These are phyloP conservation scores for Samia ricini DNA, from an alignment of 1,140 invertebrate species.

Conservation along the genomic window DNA sequence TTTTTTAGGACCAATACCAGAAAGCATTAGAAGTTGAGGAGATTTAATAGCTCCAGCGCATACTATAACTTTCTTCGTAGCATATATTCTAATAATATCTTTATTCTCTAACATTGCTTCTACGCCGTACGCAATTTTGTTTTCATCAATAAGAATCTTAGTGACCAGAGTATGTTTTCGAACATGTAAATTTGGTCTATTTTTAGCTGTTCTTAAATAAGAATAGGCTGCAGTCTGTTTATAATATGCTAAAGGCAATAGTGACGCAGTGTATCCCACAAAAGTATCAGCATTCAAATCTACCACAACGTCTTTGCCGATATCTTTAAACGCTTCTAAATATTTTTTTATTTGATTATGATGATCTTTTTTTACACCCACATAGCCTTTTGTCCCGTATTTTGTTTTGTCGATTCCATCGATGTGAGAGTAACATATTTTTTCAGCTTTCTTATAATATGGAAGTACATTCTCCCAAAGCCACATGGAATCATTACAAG, in stretches of 20 bases:
- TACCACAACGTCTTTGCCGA: slow-evolving; percentile 27
- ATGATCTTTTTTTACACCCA: slow-evolving; percentile 29
- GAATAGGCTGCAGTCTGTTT: slow-evolving; percentile 86
- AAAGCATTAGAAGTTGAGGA: slow-evolving; percentile 78
- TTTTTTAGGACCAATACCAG: slow-evolving; percentile 78
- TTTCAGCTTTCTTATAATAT: slow-evolving; percentile 35
- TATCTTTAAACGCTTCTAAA: slow-evolving; percentile 33
- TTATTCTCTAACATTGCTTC: slow-evolving; percentile 21
- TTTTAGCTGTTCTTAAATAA: slow-evolving; percentile 80
- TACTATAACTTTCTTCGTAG: slow-evolving; percentile 80
- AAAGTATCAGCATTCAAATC: slow-evolving; percentile 85
- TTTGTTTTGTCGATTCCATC: background rate
- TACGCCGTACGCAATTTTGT: slow-evolving; percentile 19
- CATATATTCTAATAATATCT: slow-evolving; percentile 30
- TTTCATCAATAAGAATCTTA: slow-evolving; percentile 75
- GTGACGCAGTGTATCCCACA: slow-evolving; percentile 81
- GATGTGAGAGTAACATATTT: background rate
- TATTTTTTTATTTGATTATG: slow-evolving; percentile 16
- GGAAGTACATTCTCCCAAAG: slow-evolving; percentile 42
- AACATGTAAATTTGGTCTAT: slow-evolving; percentile 82
- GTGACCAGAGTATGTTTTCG: slow-evolving; percentile 78
- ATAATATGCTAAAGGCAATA: slow-evolving; percentile 83
- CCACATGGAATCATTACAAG: slow-evolving; percentile 83
- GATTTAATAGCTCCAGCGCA: slow-evolving; percentile 69
- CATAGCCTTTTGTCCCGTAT: slow-evolving; percentile 27